Percentiles rank a stretch among this genome's conserved stretches.
These are phyloP conservation scores for Bemisia tabaci DNA, from an alignment of 1,140 invertebrate species.

Conservation along the genomic window DNA sequence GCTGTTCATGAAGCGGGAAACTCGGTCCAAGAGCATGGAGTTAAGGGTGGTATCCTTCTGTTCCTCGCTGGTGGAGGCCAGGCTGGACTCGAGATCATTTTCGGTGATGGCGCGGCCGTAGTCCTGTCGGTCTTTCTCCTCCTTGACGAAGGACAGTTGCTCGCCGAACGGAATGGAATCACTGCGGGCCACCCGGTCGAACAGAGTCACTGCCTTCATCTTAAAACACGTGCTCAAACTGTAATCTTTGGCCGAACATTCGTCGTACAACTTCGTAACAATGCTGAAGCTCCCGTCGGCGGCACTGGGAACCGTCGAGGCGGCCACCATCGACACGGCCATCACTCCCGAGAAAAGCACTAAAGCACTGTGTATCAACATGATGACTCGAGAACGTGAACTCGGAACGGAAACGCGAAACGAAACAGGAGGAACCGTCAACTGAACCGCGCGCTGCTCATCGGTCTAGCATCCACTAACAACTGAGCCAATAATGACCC, in stretches of 20 bases:
- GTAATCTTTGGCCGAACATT: conserved; percentile 42
- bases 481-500: neutral
- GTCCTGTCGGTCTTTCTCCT: conserved; percentile 27
- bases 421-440: neutral
- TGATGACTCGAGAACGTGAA: too few species aligned
- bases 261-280: conserved; percentile 49
- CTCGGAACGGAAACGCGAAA: too few species aligned
- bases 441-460: neutral
- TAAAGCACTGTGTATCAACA: neutral
- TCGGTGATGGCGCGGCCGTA: conserved; percentile 34
- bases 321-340: neutral
- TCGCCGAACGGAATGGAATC: conserved; percentile 29
- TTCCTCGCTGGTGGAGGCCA: conserved; percentile 44
- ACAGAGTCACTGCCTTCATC: conserved; percentile 51
- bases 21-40: conserved; percentile 49
- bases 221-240: conserved; percentile 59
- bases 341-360: neutral
- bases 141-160: conserved; percentile 45
- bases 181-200: conserved; percentile 38
- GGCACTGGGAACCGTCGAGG: neutral
- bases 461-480: neutral
- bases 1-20: conserved; percentile 52
- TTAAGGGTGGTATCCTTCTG: conserved; percentile 47
- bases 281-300: conserved; percentile 19
- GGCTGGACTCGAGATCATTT: conserved; percentile 46